Percentiles rank a stretch among this genome's conserved stretches.
Conservation (phyloP, 1,140 invertebrate genomes). For the Brachionus asplanchnoidis region DNA sequence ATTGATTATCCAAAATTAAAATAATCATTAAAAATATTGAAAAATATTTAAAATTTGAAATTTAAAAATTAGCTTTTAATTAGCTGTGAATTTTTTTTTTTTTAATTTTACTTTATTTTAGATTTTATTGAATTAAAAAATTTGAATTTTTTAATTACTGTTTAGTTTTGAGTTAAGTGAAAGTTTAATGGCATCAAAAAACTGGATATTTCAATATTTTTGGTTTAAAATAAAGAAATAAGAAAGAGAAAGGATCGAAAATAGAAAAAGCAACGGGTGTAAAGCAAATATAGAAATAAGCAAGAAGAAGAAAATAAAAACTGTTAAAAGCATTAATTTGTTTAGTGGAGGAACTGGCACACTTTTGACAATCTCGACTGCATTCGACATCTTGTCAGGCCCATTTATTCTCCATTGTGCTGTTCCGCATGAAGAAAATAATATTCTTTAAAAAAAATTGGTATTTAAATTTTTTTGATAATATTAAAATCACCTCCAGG, state of each 20-base stretch:
- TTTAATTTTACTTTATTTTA: no score
- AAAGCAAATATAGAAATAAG: neutral
- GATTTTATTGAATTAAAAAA: neutral
- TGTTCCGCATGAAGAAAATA: slow-evolving; percentile 50
- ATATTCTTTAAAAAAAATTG: slow-evolving; percentile 45
- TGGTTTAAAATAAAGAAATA: neutral
- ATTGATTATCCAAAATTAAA: no score
- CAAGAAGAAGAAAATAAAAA: neutral
- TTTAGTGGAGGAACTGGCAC: slow-evolving; percentile 43
- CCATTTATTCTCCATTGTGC: slow-evolving; percentile 52
- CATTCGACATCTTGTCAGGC: slow-evolving; percentile 47
- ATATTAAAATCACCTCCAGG: slow-evolving; percentile 48
- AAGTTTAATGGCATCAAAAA: neutral
- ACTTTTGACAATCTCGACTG: slow-evolving; percentile 46
- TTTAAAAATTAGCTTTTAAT: no score
- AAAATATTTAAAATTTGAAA: no score
- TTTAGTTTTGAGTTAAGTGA: neutral
- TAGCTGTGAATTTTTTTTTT: no score
- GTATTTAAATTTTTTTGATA: neutral
- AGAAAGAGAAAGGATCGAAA: neutral
- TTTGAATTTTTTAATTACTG: neutral
- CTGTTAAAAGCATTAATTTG: neutral
- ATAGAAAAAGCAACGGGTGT: neutral
- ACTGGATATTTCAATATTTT: neutral
- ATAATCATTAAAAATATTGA: no score